Percentiles rank a stretch among this genome's conserved stretches.
phyloP scores from a whole-genome alignment of 35 echinoderm and acorn worm genomes.

The Eucidaris tribuloides region DNA sequence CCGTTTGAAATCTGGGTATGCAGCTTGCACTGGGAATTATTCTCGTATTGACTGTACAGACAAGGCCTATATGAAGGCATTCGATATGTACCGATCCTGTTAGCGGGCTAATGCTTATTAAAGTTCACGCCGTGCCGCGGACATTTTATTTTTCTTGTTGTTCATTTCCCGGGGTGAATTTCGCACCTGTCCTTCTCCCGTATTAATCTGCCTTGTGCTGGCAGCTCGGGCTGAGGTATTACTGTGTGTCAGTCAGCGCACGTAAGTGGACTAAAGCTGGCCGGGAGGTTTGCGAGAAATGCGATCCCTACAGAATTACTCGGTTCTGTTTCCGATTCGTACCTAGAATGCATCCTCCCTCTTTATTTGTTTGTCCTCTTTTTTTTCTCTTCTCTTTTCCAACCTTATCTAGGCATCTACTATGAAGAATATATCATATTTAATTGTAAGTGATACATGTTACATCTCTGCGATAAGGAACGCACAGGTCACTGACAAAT shows the following conservation, averaged over 20 bases:
- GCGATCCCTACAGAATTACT: conserved; percentile 27
- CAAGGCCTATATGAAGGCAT: conserved; percentile 25
- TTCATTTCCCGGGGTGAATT: conserved; percentile 26
- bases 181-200: conserved; percentile 23
- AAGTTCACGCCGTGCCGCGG: conserved; percentile 25
- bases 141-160: conserved; percentile 29
- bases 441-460: no score
- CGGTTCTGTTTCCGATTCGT: conserved; percentile 32
- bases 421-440: no score
- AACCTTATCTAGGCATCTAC: no score
- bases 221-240: conserved; percentile 21
- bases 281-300: conserved; percentile 22
- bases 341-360: background rate
- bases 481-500: no score
- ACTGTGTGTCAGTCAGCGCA: conserved; percentile 15
- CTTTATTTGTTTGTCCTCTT: no score
- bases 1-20: conserved; percentile 32
- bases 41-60: conserved; percentile 18
- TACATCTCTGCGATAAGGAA: no score
- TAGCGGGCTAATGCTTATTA: conserved; percentile 33
- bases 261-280: conserved; percentile 35
- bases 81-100: conserved; percentile 31
- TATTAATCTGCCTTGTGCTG: conserved; percentile 24
- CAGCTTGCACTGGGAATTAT: background rate
- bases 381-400: no score